Base-by-base conservation (phyloP, 2,888 invertebrate genomes). In the Lasioglossum malachurum region DNA sequence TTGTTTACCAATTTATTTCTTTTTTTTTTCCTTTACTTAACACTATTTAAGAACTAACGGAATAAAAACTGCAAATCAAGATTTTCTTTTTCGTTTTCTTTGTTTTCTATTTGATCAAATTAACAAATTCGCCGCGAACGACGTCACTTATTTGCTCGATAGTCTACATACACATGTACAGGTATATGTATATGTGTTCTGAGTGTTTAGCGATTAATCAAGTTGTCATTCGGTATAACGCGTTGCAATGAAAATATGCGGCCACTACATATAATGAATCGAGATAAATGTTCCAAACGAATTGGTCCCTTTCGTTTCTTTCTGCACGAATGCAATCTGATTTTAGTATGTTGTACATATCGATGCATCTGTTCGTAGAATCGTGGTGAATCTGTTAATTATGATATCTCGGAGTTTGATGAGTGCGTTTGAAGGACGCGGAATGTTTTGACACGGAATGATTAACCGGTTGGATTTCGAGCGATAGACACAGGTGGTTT, bases 401-500 rank as follows among this genome's bases (percentile, higher is more conserved):
- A 12, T 4, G 35, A 38, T 23, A 23, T 38, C 12, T 35, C 23
- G 12, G 16, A 31, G 12, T 57, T 57, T 12, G 57, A n/a, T 4
- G 57, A 57, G 12, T 4, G 57, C 31, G 64, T 64, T 31, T 4
- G 14, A 5, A 67, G 7, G 19, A 67, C 31, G 35, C 10, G 44
- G 16, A 53, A 27, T 10, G 23, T 49, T 53, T 12, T 1, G 14
- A 27, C 4, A n/a, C 3, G 0, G 19, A 16, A 49, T 12, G 27
- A 41, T 60, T 14, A 16, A 72, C 44, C n/a, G 49, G n/a, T 77
- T 16, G n/a, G 53, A 78, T 41, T 27, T 57, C 49, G 60, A 60
- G 76, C 84, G 83, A 78, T 91, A 91, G 92, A 92, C 92, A 92
- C 92, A 92, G 92, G 93, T 90, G 90, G 89, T 78, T 83, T 87